Base-by-base conservation (phyloP, 2,888 invertebrate species). In the Andrena chrysosceles region DNA sequence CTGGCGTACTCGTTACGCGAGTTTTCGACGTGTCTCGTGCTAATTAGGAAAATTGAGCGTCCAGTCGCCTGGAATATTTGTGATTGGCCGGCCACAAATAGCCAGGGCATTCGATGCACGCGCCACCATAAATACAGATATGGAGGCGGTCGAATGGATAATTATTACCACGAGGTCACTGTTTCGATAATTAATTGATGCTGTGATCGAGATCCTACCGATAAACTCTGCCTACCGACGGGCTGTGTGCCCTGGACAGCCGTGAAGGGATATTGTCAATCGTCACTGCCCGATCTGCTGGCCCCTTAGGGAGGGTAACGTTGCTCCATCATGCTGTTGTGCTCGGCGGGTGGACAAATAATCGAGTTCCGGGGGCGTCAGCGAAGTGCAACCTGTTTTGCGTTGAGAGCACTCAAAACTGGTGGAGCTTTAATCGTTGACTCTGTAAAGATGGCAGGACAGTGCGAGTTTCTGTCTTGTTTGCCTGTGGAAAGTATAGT, bases 131-230 rank as follows among this genome's bases (percentile, higher is more conserved):
- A 90, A 89, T 83, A 86, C 83, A 73, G 67, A 68, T 77, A 81
- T 73, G 79, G 69, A 64, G 80, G 83, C 85, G 83, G 77, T 84
- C 85, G 87, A 90, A 87, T 82, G 87, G 86, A 87, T 89, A 89
- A 91, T 91, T 88, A 91, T 91, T 90, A 87, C 85, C 77, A 86
- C 81, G 70, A 78, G 78, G 75, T 84, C 81, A 78, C 89, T 86
- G 87, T 88, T 87, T 89, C 83, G 86, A 89, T 89, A 90, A 90
- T 90, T 91, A 89, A 92, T 91, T 89, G 83, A 80, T 64, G 83
- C 54, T 60, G 60, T 59, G 83, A 80, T 85, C 74, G 62, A 77
- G 77, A 82, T 77, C 69, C 56, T 23, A 26, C 63, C 54, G 77
- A 77, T 83, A 70, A 73, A 75, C 73, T 69, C 68, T 48, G 29